These are phyloP conservation scores for Valencia hispanica DNA, from an alignment of 2,797 vertebrate genomes.

Conservation along the genomic window DNA sequence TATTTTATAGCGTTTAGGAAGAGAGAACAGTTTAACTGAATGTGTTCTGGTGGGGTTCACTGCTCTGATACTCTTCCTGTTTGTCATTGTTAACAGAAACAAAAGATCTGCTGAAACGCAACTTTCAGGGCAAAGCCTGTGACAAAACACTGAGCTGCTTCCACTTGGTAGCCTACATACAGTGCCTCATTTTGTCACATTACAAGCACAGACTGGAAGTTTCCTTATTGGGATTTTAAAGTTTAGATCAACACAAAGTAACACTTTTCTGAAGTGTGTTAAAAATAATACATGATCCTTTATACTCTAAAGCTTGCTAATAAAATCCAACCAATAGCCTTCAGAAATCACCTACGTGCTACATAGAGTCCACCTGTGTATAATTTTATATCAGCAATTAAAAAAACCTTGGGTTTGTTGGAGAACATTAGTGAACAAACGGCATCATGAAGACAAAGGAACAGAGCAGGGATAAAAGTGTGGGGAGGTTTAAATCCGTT, in stretches of 20 bases:
- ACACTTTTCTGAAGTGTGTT: background rate
- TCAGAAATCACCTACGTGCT: background rate
- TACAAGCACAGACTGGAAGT: background rate
- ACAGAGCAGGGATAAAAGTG: background rate
- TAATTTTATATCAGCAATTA: background rate
- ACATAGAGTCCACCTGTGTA: background rate
- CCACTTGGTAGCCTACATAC: background rate
- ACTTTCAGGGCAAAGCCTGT: conserved; percentile 20
- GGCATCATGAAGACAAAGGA: background rate
- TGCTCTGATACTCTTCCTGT: background rate
- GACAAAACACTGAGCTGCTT: conserved; percentile 28
- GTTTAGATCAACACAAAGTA: background rate
- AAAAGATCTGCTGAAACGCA: conserved; percentile 70
- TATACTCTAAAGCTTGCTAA: background rate
- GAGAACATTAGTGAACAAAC: background rate
- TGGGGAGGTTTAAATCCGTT: background rate
- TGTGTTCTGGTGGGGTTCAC: background rate
- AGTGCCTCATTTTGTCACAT: background rate
- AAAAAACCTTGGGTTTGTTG: background rate
- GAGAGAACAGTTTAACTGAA: background rate
- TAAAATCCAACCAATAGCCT: background rate
- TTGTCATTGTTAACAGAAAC: conserved; percentile 45
- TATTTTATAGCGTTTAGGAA: background rate
- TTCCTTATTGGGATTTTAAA: background rate
- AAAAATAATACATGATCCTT: no score